Conservation (phyloP, 1,140 invertebrate genomes). For the Chymomyza costata region DNA sequence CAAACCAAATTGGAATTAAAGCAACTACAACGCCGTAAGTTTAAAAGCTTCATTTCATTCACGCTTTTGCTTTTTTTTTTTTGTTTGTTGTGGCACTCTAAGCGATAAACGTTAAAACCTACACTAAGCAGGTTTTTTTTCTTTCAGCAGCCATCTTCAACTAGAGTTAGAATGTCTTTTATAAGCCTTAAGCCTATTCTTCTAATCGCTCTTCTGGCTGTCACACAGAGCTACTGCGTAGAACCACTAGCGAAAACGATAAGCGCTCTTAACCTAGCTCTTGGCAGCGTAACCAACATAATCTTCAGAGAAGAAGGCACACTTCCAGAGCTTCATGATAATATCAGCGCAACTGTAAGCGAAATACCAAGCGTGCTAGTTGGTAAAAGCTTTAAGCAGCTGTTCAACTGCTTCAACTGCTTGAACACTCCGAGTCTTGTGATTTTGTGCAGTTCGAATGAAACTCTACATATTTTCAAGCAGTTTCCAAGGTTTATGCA, state of each 20-base stretch:
- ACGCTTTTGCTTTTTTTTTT: too few species aligned
- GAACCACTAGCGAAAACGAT: constrained; percentile 4
- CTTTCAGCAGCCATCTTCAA: too few species aligned
- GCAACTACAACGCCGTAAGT: too few species aligned
- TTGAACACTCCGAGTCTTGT: constrained; percentile 4
- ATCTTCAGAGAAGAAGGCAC: constrained; percentile 6
- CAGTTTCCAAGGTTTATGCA: constrained; percentile 14
- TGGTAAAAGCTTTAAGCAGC: not conserved
- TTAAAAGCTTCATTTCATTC: too few species aligned
- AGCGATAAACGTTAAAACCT: too few species aligned
- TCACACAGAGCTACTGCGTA: not conserved
- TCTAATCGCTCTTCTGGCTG: not conserved
- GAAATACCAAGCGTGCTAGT: constrained; percentile 9
- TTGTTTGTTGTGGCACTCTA: too few species aligned
- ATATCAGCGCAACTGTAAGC: not conserved
- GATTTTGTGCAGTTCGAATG: not conserved
- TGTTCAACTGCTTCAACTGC: too few species aligned
- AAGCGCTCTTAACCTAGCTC: constrained; percentile 2
- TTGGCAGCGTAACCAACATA: constrained; percentile 16
- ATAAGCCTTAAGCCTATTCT: not conserved
- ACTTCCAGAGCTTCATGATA: not conserved
- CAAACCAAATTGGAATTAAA: too few species aligned
- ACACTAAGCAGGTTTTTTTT: too few species aligned
- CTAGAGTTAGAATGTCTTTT: too few species aligned
- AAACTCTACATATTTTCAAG: not conserved